phyloP scores from a whole-genome alignment of 2,113 vertebrate species.

The Phasianus colchicus region DNA sequence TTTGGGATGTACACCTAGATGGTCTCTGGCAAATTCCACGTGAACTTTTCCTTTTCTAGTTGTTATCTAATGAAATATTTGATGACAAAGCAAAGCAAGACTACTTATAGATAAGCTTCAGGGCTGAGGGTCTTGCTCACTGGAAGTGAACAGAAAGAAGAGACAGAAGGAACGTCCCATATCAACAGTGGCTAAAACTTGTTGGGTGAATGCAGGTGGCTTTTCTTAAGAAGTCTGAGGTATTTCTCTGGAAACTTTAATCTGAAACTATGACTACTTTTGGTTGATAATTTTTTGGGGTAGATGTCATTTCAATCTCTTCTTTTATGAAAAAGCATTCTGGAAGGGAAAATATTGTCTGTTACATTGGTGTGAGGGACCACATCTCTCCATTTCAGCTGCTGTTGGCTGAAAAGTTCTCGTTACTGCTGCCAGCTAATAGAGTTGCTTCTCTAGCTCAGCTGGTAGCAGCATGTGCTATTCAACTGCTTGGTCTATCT shows the following conservation, averaged over 20 bases:
- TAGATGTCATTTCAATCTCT: not conserved
- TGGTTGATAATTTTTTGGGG: not conserved
- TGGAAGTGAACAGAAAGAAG: not conserved
- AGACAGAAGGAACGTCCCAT: not conserved
- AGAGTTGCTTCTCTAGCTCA: not conserved
- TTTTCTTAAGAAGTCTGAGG: not conserved
- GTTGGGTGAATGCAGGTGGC: not conserved
- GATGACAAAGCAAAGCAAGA: not conserved
- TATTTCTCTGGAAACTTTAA: not conserved
- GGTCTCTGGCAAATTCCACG: not conserved
- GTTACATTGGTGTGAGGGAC: accelerated
- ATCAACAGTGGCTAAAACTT: not conserved
- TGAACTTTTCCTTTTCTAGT: not conserved
- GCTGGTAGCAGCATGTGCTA: not conserved
- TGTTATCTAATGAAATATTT: not conserved
- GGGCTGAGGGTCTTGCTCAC: too few relatives aligned
- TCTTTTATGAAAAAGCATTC: not conserved
- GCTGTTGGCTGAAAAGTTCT: not conserved
- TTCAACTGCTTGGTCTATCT: not conserved
- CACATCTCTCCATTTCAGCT: not conserved
- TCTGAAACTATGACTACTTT: not conserved
- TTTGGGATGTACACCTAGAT: not conserved
- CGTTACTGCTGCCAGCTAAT: not conserved
- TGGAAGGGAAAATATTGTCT: not conserved
- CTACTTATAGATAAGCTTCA: not conserved